A percentile compares a stretch with the other conserved stretches of the same genome.
Evolutionary conservation across 2,888 invertebrate species (phyloP).

Genomic region (Poecilobothrus nobilitatus): DNA sequence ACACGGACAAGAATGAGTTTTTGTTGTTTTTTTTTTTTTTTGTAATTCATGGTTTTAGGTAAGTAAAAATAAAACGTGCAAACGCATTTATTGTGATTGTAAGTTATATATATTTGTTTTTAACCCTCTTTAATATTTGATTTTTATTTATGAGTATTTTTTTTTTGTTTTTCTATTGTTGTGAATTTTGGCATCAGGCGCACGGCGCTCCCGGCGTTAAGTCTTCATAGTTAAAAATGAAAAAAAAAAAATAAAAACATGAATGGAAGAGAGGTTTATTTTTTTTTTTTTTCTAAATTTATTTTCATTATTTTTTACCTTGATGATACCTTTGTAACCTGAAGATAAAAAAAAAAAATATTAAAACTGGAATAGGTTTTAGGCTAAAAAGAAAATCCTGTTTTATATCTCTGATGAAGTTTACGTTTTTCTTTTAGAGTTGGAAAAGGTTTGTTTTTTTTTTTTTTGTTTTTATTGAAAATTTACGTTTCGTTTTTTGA

Average conservation of each 20-base stretch:
- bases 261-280: no score
- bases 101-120: no score
- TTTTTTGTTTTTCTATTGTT: not conserved
- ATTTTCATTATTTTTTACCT: not conserved
- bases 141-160: slow-evolving; percentile 1
- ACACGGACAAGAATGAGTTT: not conserved
- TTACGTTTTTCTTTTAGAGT: no score
- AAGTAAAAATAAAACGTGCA: not conserved
- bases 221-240: not conserved
- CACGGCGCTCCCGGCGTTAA: not conserved
- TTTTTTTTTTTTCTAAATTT: not conserved
- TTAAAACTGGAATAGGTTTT: not conserved
- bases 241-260: no score
- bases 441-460: no score
- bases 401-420: no score
- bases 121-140: not conserved
- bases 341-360: not conserved
- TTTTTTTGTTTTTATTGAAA: no score
- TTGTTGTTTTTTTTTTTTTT: no score
- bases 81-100: not conserved
- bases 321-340: not conserved
- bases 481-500: no score
- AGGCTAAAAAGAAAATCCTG: no score
- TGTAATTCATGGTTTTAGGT: not conserved
- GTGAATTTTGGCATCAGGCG: slow-evolving; percentile 3